Evolutionary conservation across 2,113 vertebrate species (phyloP), one percentile per base, ranked within the genome.

Genomic region (Sula dactylatra): DNA sequence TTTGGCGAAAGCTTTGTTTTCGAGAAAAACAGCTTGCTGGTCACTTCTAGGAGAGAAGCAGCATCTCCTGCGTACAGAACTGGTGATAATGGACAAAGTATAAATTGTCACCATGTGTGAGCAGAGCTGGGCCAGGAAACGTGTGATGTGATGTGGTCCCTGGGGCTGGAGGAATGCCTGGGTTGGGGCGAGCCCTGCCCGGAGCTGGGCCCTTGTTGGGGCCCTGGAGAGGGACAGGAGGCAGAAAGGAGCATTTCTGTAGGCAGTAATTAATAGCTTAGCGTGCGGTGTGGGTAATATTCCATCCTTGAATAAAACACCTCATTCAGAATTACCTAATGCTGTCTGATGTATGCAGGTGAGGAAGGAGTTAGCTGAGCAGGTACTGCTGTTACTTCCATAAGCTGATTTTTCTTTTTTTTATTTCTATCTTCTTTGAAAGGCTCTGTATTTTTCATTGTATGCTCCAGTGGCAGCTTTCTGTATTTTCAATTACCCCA

Each of bases 271-370:
- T 34, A 34, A 16, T 3, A 11, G 4, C 44, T 29, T 14, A 21
- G 31, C 0, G 0, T n/a, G n/a, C 1, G 3, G 8, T 25, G 59
- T 24, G 16, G 38, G 12, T 38, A 8, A 29, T 12, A 7, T 4
- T 16, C 13, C 4, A 16, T 52, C 50, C 36, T 15, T 13, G 24
- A 16, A 13, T 44, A 16, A 69, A 76, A 34, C 21, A 5, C 18
- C 42, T 27, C 12, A 0, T 16, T 47, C 32, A 5, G 38, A 34
- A 6, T n/a, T 55, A 16, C 11, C 10, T 9, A 21, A 3, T 25
- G 47, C 58, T 49, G 9, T 22, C 40, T 20, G 50, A 25, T 42
- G 26, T 13, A 1, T 20, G 32, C 1, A 1, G 61, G 17, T 29
- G 70, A 29, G 65, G 55, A 64, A 34, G 61, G 44, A 86, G 24